Evolutionary conservation across 2,888 invertebrate genomes (phyloP).

Genomic region (Agrotis clavis): DNA sequence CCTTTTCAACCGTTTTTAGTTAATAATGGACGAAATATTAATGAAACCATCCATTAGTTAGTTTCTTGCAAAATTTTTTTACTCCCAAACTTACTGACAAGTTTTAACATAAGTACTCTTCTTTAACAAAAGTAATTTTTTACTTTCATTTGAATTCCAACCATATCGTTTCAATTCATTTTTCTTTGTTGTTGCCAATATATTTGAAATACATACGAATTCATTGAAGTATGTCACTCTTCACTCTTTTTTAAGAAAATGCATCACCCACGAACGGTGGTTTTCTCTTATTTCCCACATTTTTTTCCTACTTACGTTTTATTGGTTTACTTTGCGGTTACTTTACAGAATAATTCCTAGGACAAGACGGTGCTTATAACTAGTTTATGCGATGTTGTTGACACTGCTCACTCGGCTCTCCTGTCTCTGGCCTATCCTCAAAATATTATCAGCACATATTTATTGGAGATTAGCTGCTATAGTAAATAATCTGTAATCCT

Average conservation of each 20-base stretch:
- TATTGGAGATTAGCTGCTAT: slow-evolving; percentile 67
- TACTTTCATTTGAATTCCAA: slow-evolving; percentile 1
- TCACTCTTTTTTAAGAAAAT: slow-evolving; percentile 13
- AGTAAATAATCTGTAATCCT: slow-evolving; percentile 73
- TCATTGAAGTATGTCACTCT: slow-evolving; percentile 9
- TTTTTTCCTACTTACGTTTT: slow-evolving; percentile 8
- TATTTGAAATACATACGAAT: slow-evolving; percentile 5
- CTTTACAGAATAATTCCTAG: not conserved
- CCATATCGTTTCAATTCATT: slow-evolving; percentile 1
- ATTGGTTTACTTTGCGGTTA: slow-evolving; percentile 1
- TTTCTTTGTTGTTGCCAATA: slow-evolving; percentile 1
- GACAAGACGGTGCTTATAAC: too few relatives aligned
- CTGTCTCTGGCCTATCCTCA: slow-evolving; percentile 28
- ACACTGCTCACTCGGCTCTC: slow-evolving; percentile 2
- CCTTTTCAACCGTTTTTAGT: not conserved
- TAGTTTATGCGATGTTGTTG: slow-evolving; percentile 3
- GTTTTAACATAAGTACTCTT: not conserved
- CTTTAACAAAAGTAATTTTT: not conserved
- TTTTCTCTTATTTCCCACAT: slow-evolving; percentile 7
- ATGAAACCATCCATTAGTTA: slow-evolving; percentile 9
- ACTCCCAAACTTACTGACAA: not conserved
- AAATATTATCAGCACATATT: slow-evolving; percentile 64
- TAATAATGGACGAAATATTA: not conserved
- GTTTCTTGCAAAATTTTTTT: slow-evolving; percentile 13
- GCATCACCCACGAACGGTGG: not conserved